These are phyloP conservation scores for Gephyroberyx darwinii DNA, from an alignment of 2,797 vertebrate species.

Conservation along the genomic window DNA sequence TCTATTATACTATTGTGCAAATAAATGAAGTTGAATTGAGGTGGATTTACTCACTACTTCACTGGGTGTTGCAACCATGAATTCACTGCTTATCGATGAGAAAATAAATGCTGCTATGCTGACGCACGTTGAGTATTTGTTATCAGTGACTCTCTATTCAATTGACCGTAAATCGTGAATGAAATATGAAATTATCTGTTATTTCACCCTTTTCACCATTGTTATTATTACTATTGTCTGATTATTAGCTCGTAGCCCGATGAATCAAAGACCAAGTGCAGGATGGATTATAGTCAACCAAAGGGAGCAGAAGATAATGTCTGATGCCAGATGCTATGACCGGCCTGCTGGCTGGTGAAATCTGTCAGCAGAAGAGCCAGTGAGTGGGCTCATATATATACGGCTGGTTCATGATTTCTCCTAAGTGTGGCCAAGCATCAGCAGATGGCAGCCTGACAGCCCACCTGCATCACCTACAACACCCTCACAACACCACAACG, in stretches of 20 bases:
- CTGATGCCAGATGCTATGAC: constrained; percentile 17
- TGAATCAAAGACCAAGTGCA: not conserved
- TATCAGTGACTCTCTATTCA: too few species aligned
- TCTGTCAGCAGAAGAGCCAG: not conserved
- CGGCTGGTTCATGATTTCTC: constrained; percentile 41
- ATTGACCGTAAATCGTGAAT: too few species aligned
- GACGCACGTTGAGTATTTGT: too few species aligned
- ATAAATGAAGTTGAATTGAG: too few species aligned
- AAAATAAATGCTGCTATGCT: too few species aligned
- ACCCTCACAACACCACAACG: not conserved
- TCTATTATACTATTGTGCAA: too few species aligned
- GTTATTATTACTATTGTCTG: too few species aligned
- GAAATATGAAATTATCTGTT: not conserved
- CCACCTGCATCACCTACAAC: constrained; percentile 14
- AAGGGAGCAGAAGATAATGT: not conserved
- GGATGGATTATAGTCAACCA: not conserved
- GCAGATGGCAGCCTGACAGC: constrained; percentile 52
- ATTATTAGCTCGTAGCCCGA: not conserved
- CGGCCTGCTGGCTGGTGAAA: constrained; percentile 10
- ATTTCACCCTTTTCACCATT: too few species aligned
- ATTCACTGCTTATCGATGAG: too few species aligned
- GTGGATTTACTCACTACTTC: too few species aligned
- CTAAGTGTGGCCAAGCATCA: constrained; percentile 22
- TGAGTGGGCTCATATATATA: constrained; percentile 41
- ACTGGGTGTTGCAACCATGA: too few species aligned